Evolutionary conservation across 2,888 invertebrate species (phyloP).

Genomic region (Catonia carolina): DNA sequence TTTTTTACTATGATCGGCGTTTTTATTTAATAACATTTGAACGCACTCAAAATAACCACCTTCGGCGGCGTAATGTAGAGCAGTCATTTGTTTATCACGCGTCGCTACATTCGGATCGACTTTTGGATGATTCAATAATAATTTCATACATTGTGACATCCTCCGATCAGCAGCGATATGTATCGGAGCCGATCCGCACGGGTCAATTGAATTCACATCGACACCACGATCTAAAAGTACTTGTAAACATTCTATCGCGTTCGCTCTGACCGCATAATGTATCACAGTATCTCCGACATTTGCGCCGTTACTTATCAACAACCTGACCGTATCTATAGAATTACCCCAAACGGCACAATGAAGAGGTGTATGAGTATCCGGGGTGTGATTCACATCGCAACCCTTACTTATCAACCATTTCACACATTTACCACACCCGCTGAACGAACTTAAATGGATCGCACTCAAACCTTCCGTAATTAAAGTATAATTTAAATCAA

Average conservation of each 20-base stretch:
- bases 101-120: constrained; percentile 64
- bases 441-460: constrained; percentile 69
- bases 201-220: constrained; percentile 66
- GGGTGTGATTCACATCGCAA: constrained; percentile 60
- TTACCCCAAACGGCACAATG: constrained; percentile 89
- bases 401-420: constrained; percentile 61
- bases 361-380: constrained; percentile 70
- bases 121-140: constrained; percentile 65
- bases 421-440: constrained; percentile 65
- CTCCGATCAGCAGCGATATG: constrained; percentile 77
- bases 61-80: constrained; percentile 81
- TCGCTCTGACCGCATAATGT: constrained; percentile 80
- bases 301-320: constrained; percentile 66
- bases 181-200: constrained; percentile 61
- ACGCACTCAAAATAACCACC: constrained; percentile 79
- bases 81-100: constrained; percentile 67
- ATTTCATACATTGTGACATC: constrained; percentile 51
- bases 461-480: constrained; percentile 61
- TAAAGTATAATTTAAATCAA: constrained; percentile 63
- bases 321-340: constrained; percentile 69
- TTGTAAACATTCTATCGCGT: constrained; percentile 70
- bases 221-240: constrained; percentile 68
- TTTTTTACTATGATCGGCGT: constrained; percentile 65
- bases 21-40: constrained; percentile 61
- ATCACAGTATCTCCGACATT: constrained; percentile 70